phyloP scores from a whole-genome alignment of 2,888 invertebrate genomes.

The Lasioglossum vierecki region DNA sequence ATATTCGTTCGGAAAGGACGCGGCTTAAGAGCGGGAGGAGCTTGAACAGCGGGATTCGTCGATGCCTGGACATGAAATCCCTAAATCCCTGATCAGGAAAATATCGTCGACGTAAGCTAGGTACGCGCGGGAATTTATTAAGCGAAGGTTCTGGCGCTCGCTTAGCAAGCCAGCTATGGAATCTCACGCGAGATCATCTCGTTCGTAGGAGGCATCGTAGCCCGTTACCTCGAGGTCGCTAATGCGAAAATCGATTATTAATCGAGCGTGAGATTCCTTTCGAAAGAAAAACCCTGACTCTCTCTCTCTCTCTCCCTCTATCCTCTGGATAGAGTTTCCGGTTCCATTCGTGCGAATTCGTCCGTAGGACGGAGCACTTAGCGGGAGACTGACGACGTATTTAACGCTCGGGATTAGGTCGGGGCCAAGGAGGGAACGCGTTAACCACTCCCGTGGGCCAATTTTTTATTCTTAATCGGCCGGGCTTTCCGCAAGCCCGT shows the following conservation, averaged over 20 bases:
- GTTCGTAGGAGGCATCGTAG: background rate
- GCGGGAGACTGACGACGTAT: conserved; percentile 37
- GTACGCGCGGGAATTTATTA: conserved; percentile 69
- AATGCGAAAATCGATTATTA: conserved; percentile 67
- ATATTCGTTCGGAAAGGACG: background rate
- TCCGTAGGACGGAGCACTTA: conserved; percentile 42
- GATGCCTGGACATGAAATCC: background rate
- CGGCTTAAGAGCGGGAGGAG: background rate
- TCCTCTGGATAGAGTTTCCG: conserved; percentile 13
- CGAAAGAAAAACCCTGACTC: conserved; percentile 34
- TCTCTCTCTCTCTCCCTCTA: too few relatives aligned
- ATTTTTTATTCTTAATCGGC: conserved; percentile 52
- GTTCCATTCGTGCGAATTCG: conserved; percentile 31
- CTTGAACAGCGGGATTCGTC: background rate
- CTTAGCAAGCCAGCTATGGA: conserved; percentile 62
- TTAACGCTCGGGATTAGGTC: conserved; percentile 57
- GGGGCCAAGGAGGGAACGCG: conserved; percentile 45
- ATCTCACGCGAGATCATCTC: background rate
- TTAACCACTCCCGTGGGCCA: conserved; percentile 39
- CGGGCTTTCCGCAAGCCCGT: conserved; percentile 26
- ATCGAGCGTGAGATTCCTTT: conserved; percentile 63
- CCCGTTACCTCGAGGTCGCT: conserved; percentile 22
- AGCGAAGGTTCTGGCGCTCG: conserved; percentile 48
- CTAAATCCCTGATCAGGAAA: conserved; percentile 12
- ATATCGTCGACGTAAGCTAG: background rate